Evolutionary conservation across 2,797 vertebrate genomes (phyloP), one percentile per base, ranked within the genome.

Genomic region (Pogoniulus pusillus): DNA sequence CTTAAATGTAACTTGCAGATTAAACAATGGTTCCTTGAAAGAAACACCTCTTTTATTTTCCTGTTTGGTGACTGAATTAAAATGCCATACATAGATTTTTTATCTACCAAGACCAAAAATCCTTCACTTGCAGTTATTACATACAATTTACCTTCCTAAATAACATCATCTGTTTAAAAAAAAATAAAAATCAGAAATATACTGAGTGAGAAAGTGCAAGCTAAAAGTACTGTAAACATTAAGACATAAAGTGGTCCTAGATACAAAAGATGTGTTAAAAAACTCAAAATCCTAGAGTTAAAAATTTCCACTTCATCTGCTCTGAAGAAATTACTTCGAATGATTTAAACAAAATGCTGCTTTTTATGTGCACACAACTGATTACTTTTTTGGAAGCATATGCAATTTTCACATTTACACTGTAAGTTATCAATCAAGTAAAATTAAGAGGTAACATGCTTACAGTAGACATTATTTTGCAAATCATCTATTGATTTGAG

Each of bases 1-100:
- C 14, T 59, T 45, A 65, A 0, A 2, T 0, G 0, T 51, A 49
- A 81, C 4, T 55, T 68, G 55, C 1, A 72, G 45, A 76, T 71
- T 54, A 85, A 85, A 49, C 54, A 77, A 20, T 5, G 11, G 35
- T 16, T 81, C 35, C 29, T 35, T 80, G 19, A 65, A 59, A 60
- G 16, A 79, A 49, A 69, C 18, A 76, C 1, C 6, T 17, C 2
- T 15, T 32, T 82, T 68, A 76, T 71, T 80, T 65, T 58, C 2
- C 10, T 68, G 18, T 70, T 65, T 75, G 41, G 34, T 62, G 51
- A 85, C 15, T 3, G 2, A 85, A 91, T 75, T 60, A 15, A 81
- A 70, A 82, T 2, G 12, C 5, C 27, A 49, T 23, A 24, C 5
- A 10, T 6, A 43, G 37, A 62, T n/a, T 32, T 82, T 65, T 39